Conservation (phyloP, 2,888 invertebrate genomes). For the Ochropleura plecta region DNA sequence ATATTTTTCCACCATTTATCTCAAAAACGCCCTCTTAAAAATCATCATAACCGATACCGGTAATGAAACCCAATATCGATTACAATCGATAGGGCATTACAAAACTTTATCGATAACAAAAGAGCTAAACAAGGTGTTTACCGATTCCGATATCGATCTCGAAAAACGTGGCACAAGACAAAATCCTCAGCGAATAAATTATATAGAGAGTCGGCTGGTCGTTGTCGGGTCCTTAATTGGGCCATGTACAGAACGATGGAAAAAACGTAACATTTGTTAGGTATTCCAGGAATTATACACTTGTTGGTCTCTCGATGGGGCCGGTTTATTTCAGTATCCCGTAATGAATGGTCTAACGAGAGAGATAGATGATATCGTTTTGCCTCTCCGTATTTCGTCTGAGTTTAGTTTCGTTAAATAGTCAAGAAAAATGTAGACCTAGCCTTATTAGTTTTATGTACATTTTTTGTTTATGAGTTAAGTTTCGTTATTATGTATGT, state of each 20-base stretch:
- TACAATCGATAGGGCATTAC: constrained; percentile 75
- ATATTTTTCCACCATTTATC: constrained; percentile 46
- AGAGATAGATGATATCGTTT: constrained; percentile 58
- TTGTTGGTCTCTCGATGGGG: constrained; percentile 79
- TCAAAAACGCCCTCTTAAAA: constrained; percentile 46
- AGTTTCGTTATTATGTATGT: not conserved
- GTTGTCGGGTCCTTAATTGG: constrained; percentile 85
- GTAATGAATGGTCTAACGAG: constrained; percentile 66
- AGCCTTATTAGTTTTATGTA: constrained; percentile 43
- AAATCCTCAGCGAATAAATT: constrained; percentile 88
- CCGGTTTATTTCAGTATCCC: constrained; percentile 68
- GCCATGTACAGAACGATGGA: constrained; percentile 85
- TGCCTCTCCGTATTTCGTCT: constrained; percentile 51
- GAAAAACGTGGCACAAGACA: constrained; percentile 82
- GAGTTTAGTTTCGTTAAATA: constrained; percentile 49
- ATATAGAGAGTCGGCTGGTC: constrained; percentile 79
- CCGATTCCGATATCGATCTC: constrained; percentile 87
- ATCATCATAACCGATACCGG: constrained; percentile 59
- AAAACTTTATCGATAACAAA: constrained; percentile 78
- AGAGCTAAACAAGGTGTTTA: constrained; percentile 90
- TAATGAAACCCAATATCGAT: constrained; percentile 67
- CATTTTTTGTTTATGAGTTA: constrained; percentile 23
- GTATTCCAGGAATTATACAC: constrained; percentile 89
- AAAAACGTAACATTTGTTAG: constrained; percentile 89
- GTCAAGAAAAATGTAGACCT: constrained; percentile 47